Evolutionary conservation across 1,140 invertebrate genomes (phyloP), one percentile per base, ranked within the genome.

Genomic region (Diachasma alloeum): DNA sequence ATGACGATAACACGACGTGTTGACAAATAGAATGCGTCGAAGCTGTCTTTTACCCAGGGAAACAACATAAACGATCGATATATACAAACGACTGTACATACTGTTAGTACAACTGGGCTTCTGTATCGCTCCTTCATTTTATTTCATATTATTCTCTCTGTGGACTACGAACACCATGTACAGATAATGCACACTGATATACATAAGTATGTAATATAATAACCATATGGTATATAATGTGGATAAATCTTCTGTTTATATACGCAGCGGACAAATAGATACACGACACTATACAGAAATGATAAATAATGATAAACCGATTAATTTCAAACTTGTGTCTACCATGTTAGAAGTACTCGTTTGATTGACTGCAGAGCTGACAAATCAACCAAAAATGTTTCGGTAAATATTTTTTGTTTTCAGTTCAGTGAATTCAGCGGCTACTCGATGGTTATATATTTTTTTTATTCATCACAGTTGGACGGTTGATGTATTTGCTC

Each of bases 321-420:
- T 78, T 78, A 82, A 84, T 87, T 83, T 89, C 87, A 86, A 91
- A 91, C 91, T 92, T 91, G 91, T 91, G 91, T 92, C 88, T 87
- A 89, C 89, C 91, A 91, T 86, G 67, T 46, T 72, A 63, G 46
- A 76, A 71, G 39, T 76, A 76, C 39, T 72, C 37, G 19, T 67
- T 39, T 39, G 67, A 66, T 46, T 19, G 48, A 71, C 26, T 36
- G 71, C 8, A 13, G 26, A 70, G 24, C 31, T 11, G 68, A 19
- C 36, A 77, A 79, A 67, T 68, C 4, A 31, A 68, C n/a, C 8
- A 37, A 37, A 68, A 68, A 68, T 10, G n/a, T 63, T 8, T 56
- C 10, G 4, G 4, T 56, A 56, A 56, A 19, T 3, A 19, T 11
- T 66, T 13, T 0, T 66, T 36, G 10, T 10, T 66, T 66, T 66